Evolutionary conservation across 2,797 vertebrate species (phyloP), one percentile per base, ranked within the genome.

Genomic region (Lacerta viridis): DNA sequence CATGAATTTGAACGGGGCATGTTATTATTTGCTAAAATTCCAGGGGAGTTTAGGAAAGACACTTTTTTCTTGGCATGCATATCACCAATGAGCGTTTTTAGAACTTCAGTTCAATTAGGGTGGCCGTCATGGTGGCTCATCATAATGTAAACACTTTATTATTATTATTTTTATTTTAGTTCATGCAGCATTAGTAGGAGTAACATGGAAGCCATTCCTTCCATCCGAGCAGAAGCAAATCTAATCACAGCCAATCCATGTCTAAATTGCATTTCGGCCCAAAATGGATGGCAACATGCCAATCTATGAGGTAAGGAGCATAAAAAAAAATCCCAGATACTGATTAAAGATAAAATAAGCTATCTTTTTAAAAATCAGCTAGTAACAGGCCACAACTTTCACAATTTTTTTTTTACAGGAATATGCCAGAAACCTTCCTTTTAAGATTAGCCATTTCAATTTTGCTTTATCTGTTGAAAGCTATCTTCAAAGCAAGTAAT

Each of bases 21-120:
- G 95, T 96, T 95, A 96, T 97, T 95, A 96, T 94, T 95, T 94
- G 88, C 94, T 97, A 95, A 97, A 97, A 98, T 98, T 98, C 98
- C 50, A 93, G 27, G 17, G 20, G 8, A 8, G 8, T 43, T 7
- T 8, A 59, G 59, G 25, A 17, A n/a, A 50, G 4, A 41, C 11
- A 74, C 93, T 94, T 91, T 91, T 94, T 94, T 93, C 79, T 95
- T 95, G 92, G 94, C 94, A 93, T 95, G 93, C 92, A 89, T 95
- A 96, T 95, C 91, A 96, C 92, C 90, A 80, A 94, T 94, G 90
- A 91, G 83, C 92, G 75, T 82, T 94, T 92, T 1, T 0, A 91
- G 94, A 95, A 94, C 79, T 0, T 72, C 50, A n/a, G 36, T 94
- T 95, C 95, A 93, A 93, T 97, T 96, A 96, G 55, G 87, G 91